A percentile compares a stretch with the other conserved stretches of the same genome.
Conservation (phyloP, 1,140 invertebrate species). For the Drosophila willistoni region DNA sequence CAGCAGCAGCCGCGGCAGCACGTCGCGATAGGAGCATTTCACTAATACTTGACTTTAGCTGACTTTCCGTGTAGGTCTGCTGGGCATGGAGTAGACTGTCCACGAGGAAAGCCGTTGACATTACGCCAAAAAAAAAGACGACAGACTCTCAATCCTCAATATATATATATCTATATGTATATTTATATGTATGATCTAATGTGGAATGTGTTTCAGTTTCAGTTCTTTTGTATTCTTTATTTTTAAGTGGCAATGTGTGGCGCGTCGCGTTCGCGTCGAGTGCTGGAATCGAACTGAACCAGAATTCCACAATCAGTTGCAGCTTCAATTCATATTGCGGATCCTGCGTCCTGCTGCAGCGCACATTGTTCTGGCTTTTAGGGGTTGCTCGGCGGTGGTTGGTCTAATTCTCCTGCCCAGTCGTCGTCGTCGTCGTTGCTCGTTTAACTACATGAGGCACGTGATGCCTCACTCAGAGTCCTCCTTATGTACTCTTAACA, state of each 20-base stretch:
- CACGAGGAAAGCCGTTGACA: slow-evolving; percentile 79
- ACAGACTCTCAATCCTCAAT: neutral
- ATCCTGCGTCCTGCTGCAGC: slow-evolving; percentile 17
- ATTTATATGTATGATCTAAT: neutral
- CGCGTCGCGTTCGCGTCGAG: slow-evolving; percentile 71
- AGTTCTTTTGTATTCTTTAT: slow-evolving; percentile 10
- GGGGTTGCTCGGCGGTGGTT: slow-evolving; percentile 82
- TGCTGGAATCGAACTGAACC: slow-evolving; percentile 72
- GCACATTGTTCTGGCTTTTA: slow-evolving; percentile 42
- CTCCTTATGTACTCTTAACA: slow-evolving; percentile 51
- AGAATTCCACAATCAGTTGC: slow-evolving; percentile 12
- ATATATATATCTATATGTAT: neutral
- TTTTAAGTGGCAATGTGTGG: slow-evolving; percentile 27
- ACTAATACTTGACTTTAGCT: slow-evolving; percentile 68
- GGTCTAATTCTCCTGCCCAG: slow-evolving; percentile 80
- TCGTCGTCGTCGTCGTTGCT: slow-evolving; percentile 43
- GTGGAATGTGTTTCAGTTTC: neutral
- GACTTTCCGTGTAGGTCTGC: slow-evolving; percentile 71
- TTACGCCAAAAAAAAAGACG: slow-evolving; percentile 35
- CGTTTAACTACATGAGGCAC: slow-evolving; percentile 52
- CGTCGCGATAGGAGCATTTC: slow-evolving; percentile 74
- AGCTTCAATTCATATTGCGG: slow-evolving; percentile 11
- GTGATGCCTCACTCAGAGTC: slow-evolving; percentile 43
- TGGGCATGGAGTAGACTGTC: slow-evolving; percentile 80
- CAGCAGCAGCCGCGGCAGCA: slow-evolving; percentile 23